phyloP scores from a whole-genome alignment of 2,888 invertebrate species.

The Stenotaenia linearis region DNA sequence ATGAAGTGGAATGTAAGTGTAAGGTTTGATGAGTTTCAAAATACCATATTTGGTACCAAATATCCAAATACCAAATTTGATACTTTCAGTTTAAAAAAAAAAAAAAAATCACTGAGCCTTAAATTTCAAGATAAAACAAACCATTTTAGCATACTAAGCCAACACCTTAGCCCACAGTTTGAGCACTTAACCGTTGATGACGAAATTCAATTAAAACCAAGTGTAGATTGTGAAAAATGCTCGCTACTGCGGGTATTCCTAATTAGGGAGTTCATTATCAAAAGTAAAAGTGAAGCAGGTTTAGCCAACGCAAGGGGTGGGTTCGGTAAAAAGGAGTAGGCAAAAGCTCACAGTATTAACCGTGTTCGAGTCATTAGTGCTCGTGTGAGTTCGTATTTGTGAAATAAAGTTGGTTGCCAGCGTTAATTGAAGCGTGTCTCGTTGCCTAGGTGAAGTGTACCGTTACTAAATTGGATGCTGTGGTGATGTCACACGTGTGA shows the following conservation, averaged over 20 bases:
- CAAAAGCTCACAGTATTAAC: background rate
- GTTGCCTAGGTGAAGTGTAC: conserved; percentile 4
- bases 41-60: too few relatives aligned
- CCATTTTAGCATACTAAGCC: too few relatives aligned
- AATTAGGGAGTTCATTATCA: conserved; percentile 4
- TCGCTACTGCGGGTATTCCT: background rate
- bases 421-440: conserved; percentile 9
- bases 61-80: too few relatives aligned
- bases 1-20: too few relatives aligned
- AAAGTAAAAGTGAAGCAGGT: background rate
- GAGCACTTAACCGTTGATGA: background rate
- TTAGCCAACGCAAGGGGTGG: background rate
- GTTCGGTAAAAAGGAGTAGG: background rate
- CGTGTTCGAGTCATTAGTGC: conserved; percentile 9
- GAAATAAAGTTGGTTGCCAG: conserved; percentile 1
- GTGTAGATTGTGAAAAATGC: background rate
- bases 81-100: too few relatives aligned
- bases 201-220: background rate
- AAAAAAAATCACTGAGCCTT: too few relatives aligned
- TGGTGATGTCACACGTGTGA: background rate
- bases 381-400: conserved; percentile 5
- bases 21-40: too few relatives aligned
- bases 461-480: background rate
- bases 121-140: too few relatives aligned
- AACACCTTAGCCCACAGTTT: too few relatives aligned